Conservation (phyloP, 2,797 vertebrate species). For the Sebastes steindachneri region DNA sequence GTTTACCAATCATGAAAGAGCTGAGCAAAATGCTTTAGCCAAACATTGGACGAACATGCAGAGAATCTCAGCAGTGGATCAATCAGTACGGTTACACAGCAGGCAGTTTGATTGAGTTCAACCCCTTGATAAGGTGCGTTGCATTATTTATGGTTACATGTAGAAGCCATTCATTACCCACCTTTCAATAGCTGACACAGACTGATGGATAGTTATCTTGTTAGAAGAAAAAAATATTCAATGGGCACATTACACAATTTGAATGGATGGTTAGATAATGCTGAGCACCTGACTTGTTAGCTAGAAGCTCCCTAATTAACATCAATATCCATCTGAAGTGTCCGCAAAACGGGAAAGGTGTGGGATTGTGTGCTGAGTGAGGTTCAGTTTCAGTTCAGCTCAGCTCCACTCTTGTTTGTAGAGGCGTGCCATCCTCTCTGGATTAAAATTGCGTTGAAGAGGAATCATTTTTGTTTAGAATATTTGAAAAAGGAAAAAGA, state of each 20-base stretch:
- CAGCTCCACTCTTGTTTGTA: not conserved
- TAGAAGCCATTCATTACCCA: constrained; percentile 71
- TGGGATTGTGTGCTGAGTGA: constrained; percentile 8
- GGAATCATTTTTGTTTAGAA: not conserved
- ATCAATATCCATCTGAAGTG: constrained; percentile 66
- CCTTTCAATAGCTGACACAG: constrained; percentile 68
- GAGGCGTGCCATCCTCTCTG: not conserved
- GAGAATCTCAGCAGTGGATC: constrained; percentile 37
- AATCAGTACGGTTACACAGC: constrained; percentile 45
- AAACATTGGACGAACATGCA: constrained; percentile 29
- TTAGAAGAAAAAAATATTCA: constrained; percentile 68
- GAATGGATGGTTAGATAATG: constrained; percentile 74
- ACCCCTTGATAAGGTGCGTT: constrained; percentile 49
- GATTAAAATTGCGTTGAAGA: not conserved
- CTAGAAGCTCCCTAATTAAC: constrained; percentile 68
- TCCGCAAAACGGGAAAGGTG: constrained; percentile 37
- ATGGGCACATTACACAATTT: constrained; percentile 62
- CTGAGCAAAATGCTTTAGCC: not conserved
- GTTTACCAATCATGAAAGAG: not conserved
- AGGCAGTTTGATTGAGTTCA: constrained; percentile 45
- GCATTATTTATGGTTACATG: constrained; percentile 72
- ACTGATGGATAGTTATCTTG: constrained; percentile 76
- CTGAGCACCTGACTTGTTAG: constrained; percentile 64
- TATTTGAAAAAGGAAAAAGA: not conserved
- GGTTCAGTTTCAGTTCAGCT: not conserved